phyloP scores from a whole-genome alignment of 2,888 invertebrate species.

The Aleiodes leptofemur region DNA sequence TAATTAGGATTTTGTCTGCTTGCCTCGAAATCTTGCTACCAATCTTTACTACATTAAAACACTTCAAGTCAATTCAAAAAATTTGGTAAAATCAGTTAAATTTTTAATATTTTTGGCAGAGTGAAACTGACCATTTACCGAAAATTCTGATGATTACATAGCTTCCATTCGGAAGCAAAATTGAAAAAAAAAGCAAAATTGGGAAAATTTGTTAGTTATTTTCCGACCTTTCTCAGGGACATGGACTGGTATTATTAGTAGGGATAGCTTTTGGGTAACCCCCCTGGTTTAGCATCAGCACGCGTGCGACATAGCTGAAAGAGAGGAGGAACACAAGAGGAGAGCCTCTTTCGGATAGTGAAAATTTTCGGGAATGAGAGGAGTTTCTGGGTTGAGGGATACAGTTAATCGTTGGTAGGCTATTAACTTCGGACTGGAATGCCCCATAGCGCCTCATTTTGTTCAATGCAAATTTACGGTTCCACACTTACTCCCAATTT shows the following conservation, averaged over 20 bases:
- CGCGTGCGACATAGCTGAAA: slow-evolving; percentile 48
- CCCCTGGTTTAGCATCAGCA: slow-evolving; percentile 39
- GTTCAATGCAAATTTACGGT: slow-evolving; percentile 72
- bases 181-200: background rate
- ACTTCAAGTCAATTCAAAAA: no score
- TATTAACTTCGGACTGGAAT: slow-evolving; percentile 73
- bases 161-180: no score
- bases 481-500: slow-evolving; percentile 30
- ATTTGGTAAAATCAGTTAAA: no score
- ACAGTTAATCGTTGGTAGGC: slow-evolving; percentile 74
- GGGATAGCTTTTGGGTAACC: slow-evolving; percentile 52
- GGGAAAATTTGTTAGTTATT: slow-evolving; percentile 63
- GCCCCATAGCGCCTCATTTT: slow-evolving; percentile 71
- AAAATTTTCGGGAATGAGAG: slow-evolving; percentile 38
- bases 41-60: no score
- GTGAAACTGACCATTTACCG: no score
- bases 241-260: slow-evolving; percentile 64
- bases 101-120: no score
- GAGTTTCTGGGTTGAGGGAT: slow-evolving; percentile 58
- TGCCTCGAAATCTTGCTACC: no score
- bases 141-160: no score
- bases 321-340: slow-evolving; percentile 37
- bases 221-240: slow-evolving; percentile 65
- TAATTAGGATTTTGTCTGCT: no score
- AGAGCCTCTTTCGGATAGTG: no score